Percentiles rank a stretch among this genome's conserved stretches.
phyloP scores from a whole-genome alignment of 2,888 invertebrate species.

The Eristalis arbustorum region DNA sequence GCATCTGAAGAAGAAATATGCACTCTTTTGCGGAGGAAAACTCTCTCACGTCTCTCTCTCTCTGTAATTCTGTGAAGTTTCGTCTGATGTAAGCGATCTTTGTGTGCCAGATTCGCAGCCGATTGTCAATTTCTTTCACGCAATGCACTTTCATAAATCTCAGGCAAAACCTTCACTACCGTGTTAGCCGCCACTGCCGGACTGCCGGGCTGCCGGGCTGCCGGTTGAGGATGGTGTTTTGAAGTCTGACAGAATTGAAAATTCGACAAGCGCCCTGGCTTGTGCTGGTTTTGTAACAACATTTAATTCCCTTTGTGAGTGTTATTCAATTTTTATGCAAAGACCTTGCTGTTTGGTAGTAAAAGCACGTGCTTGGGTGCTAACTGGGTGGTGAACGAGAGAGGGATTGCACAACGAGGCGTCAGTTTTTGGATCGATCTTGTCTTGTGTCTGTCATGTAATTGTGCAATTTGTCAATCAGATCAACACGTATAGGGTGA shows the following conservation, averaged over 20 bases:
- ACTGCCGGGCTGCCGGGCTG: no score
- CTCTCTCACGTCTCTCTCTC: constrained; percentile 18
- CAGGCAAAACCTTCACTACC: constrained; percentile 18
- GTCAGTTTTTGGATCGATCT: background rate
- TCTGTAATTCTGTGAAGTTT: constrained; percentile 21
- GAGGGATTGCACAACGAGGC: constrained; percentile 19
- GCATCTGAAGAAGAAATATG: constrained; percentile 14
- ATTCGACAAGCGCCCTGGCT: constrained; percentile 47
- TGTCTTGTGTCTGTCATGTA: background rate
- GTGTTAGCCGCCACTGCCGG: background rate
- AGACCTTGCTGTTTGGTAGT: constrained; percentile 44
- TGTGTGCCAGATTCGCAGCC: constrained; percentile 17
- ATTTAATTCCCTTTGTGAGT: constrained; percentile 52
- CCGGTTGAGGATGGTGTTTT: constrained; percentile 14
- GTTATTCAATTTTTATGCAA: constrained; percentile 36
- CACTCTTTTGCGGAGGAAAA: constrained; percentile 14
- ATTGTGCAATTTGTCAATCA: constrained; percentile 41
- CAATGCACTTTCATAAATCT: constrained; percentile 55
- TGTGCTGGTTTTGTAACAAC: constrained; percentile 27
- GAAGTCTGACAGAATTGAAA: constrained; percentile 42
- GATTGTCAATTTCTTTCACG: constrained; percentile 58
- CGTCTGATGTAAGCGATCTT: constrained; percentile 39
- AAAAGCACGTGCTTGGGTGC: constrained; percentile 43
- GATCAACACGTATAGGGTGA: background rate
- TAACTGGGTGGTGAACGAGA: background rate